Evolutionary conservation across 2,113 vertebrate species (phyloP), one percentile per base, ranked within the genome.

Genomic region (Hirundichthys speculiger): DNA sequence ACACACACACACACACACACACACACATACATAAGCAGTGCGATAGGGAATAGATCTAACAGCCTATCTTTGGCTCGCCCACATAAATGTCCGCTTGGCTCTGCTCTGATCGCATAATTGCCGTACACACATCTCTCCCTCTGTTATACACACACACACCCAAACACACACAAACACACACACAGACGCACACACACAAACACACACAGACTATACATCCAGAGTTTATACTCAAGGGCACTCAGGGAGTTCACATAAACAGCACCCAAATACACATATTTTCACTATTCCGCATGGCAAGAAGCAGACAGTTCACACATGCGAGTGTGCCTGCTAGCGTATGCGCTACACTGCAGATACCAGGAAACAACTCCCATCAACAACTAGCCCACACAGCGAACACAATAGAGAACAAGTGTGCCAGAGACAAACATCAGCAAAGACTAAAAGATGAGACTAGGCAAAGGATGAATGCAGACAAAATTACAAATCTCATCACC

Each of bases 51-150:
- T 60, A 69, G 51, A 78, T 87, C 79, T 79, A 79, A 72, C 58
- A 78, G 70, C 22, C 75, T 78, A 80, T 84, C 85, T 84, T 80
- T 78, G 82, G 71, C 41, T 75, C 82, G 73, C 89, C 84, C 83
- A 86, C 87, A 69, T 84, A 83, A 85, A 88, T 78, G 82, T 86
- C 74, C 78, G 82, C 76, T 89, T 85, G 85, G 86, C 85, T 88
- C 70, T 69, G 68, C 85, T 86, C 77, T 90, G 84, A 88, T 87
- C 86, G 75, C 75, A 87, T 87, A 88, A 90, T 88, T 89, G 80
- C 82, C 74, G 60, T 58, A 73, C 62, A 66, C 54, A 66, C 79
- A 83, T 64, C 75, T 82, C 77, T 77, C 78, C 50, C 59, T 64
- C 75, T 81, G 75, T 77, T 76, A 47, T 59, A 73, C 64, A 69